These are phyloP conservation scores for Sardina pilchardus DNA, from an alignment of 2,113 vertebrate genomes.

Conservation along the genomic window DNA sequence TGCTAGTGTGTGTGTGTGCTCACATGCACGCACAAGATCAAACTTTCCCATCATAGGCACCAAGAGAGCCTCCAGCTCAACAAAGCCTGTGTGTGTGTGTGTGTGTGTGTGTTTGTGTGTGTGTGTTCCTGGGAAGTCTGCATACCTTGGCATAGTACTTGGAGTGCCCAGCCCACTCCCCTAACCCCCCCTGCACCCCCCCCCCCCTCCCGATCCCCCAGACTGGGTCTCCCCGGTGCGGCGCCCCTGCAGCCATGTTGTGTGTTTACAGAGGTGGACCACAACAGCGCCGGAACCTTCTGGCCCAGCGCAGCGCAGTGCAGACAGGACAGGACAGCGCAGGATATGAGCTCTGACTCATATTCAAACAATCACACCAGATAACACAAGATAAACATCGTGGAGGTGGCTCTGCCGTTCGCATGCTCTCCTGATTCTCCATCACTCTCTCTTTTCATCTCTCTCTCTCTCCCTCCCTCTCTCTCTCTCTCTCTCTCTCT, in stretches of 20 bases:
- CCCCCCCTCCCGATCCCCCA: too few species aligned
- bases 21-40: too few species aligned
- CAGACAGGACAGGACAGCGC: too few species aligned
- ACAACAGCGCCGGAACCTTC: neutral
- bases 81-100: neutral
- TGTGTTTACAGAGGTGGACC: neutral
- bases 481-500: neutral
- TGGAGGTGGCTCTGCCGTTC: too few species aligned
- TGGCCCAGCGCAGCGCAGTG: neutral
- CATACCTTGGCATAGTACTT: too few species aligned
- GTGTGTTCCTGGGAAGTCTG: neutral
- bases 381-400: neutral
- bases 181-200: too few species aligned
- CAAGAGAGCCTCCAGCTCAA: too few species aligned
- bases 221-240: neutral
- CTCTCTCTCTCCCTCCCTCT: neutral
- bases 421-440: too few species aligned
- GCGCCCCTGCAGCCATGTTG: neutral
- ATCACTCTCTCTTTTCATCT: too few species aligned
- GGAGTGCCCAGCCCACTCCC: too few species aligned
- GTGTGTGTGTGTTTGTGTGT: neutral
- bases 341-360: neutral
- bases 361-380: neutral
- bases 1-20: neutral
- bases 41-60: too few species aligned